Conservation (phyloP, 2,797 vertebrate genomes). For the Geotria australis region DNA sequence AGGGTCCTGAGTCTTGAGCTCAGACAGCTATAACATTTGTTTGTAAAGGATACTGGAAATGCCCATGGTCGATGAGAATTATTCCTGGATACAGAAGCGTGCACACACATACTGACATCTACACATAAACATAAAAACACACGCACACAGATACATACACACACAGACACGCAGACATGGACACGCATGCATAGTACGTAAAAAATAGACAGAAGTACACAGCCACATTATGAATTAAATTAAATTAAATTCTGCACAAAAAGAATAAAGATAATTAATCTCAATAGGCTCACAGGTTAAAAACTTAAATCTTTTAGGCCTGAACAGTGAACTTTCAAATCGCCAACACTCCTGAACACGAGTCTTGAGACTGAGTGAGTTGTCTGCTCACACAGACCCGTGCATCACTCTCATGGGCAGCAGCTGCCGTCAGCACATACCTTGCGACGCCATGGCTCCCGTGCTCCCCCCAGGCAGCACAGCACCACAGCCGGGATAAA, state of each 20-base stretch:
- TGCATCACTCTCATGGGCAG: too few relatives aligned
- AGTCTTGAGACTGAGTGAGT: neutral
- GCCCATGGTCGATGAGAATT: conserved; percentile 74
- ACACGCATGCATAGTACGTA: neutral
- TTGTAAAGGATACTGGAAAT: conserved; percentile 92
- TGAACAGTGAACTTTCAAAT: neutral
- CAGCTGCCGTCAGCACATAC: too few relatives aligned
- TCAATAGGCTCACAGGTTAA: too few relatives aligned
- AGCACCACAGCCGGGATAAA: conserved; percentile 67
- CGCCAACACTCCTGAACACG: neutral
- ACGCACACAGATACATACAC: neutral
- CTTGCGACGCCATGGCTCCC: too few relatives aligned
- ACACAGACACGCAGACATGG: neutral
- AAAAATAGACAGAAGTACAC: neutral
- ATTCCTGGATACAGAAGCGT: conserved; percentile 75
- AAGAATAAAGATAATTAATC: neutral
- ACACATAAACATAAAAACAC: conserved; percentile 7
- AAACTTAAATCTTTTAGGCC: too few relatives aligned
- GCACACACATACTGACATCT: conserved; percentile 31
- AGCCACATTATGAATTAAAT: neutral
- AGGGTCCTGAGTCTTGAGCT: too few relatives aligned
- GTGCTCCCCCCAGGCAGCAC: conserved; percentile 21
- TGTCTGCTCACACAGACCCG: neutral
- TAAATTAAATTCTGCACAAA: neutral
- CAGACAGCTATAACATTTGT: neutral